A percentile compares a stretch with the other conserved stretches of the same genome.
These are phyloP conservation scores for Gryllus bimaculatus DNA, from an alignment of 1,140 invertebrate species.

Conservation along the genomic window DNA sequence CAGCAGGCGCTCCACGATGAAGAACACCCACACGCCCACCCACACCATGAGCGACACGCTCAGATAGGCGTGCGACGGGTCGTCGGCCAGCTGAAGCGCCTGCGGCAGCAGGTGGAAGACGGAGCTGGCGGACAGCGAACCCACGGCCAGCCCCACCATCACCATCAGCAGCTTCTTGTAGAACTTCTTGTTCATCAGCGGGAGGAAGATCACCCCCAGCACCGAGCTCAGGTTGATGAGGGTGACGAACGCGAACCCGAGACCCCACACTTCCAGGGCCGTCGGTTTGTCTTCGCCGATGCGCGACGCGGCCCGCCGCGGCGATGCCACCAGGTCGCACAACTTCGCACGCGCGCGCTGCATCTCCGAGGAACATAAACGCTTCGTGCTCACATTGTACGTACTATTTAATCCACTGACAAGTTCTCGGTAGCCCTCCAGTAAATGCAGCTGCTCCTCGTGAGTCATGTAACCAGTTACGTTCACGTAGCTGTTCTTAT, in stretches of 20 bases:
- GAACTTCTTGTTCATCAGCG: conserved; percentile 44
- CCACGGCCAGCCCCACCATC: conserved; percentile 55
- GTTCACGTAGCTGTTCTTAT: too few relatives aligned
- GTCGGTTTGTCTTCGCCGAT: neutral
- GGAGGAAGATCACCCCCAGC: conserved; percentile 48
- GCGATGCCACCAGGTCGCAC: too few relatives aligned
- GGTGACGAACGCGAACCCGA: conserved; percentile 50
- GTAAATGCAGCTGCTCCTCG: too few relatives aligned
- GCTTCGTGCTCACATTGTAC: too few relatives aligned
- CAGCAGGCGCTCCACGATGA: conserved; percentile 40
- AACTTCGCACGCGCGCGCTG: too few relatives aligned
- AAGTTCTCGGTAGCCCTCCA: too few relatives aligned
- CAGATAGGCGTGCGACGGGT: conserved; percentile 35
- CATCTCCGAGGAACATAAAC: too few relatives aligned
- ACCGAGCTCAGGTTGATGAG: conserved; percentile 52
- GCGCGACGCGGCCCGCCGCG: too few relatives aligned
- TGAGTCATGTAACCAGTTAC: too few relatives aligned
- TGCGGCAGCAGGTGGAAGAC: conserved; percentile 54
- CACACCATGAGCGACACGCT: conserved; percentile 36
- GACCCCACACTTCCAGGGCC: conserved; percentile 44
- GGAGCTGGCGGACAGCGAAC: conserved; percentile 48
- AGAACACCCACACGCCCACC: conserved; percentile 42
- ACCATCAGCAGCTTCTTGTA: conserved; percentile 50
- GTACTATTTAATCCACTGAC: too few relatives aligned
- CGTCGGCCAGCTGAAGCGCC: conserved; percentile 31